These are phyloP conservation scores for Strigamia transsilvanica DNA, from an alignment of 2,888 invertebrate genomes.

Conservation along the genomic window DNA sequence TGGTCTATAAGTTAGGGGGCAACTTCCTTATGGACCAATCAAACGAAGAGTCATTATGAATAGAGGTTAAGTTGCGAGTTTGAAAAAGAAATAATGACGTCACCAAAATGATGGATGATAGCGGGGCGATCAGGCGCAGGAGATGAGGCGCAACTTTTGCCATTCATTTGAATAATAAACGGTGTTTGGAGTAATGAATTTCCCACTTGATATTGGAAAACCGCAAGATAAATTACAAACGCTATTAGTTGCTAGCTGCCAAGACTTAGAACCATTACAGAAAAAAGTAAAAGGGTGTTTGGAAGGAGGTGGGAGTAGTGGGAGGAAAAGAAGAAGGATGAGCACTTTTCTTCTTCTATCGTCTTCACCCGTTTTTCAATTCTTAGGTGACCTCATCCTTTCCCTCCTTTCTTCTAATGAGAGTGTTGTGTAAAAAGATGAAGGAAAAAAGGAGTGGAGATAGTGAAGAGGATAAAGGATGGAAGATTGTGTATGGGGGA, in stretches of 20 bases:
- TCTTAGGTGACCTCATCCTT: slow-evolving; percentile 16
- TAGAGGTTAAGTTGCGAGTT: slow-evolving; percentile 12
- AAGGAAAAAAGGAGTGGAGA: neutral
- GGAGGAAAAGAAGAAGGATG: neutral
- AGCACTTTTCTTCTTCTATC: neutral
- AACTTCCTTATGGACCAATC: slow-evolving; percentile 42
- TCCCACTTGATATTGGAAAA: slow-evolving; percentile 17
- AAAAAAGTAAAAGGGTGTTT: neutral
- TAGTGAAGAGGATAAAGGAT: neutral
- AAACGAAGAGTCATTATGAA: slow-evolving; percentile 28
- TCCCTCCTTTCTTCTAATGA: slow-evolving; percentile 6
- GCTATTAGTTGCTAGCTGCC: slow-evolving; percentile 16
- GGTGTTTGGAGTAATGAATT: slow-evolving; percentile 32
- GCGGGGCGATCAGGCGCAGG: neutral
- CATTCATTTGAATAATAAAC: slow-evolving; percentile 40
- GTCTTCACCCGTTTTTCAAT: slow-evolving; percentile 11
- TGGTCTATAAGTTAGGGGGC: neutral
- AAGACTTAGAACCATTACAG: neutral
- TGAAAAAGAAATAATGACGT: slow-evolving; percentile 4
- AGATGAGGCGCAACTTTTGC: slow-evolving; percentile 38
- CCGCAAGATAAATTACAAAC: slow-evolving; percentile 22
- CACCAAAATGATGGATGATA: slow-evolving; percentile 32
- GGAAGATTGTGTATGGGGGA: slow-evolving; percentile 13
- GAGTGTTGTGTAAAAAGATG: slow-evolving; percentile 1
- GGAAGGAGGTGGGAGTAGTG: neutral